Conservation (phyloP, 2,113 vertebrate species). For the Apaloderma vittatum region DNA sequence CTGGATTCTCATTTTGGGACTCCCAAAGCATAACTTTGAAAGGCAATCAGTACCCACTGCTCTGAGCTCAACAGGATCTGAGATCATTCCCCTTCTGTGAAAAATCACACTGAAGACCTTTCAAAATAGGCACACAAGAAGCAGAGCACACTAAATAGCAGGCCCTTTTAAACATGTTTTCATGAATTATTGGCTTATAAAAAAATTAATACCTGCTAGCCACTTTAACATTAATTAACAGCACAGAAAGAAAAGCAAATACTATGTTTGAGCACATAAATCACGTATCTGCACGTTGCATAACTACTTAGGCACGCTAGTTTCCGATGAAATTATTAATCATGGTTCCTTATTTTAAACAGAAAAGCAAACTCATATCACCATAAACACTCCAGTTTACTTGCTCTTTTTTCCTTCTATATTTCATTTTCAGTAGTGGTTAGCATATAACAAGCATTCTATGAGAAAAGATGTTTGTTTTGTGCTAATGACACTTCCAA, state of each 20-base stretch:
- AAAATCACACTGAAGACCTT: conserved; percentile 6
- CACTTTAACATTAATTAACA: neutral
- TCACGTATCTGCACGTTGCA: neutral
- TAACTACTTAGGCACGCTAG: neutral
- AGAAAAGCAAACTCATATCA: neutral
- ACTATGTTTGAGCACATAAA: neutral
- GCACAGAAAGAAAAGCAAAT: neutral
- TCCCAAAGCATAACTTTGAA: conserved; percentile 57
- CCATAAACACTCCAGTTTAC: neutral
- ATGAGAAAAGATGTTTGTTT: neutral
- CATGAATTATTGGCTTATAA: neutral
- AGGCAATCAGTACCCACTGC: conserved; percentile 35
- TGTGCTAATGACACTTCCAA: neutral
- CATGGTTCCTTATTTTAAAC: neutral
- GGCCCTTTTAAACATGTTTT: neutral
- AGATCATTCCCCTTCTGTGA: neutral
- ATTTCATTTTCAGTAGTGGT: neutral
- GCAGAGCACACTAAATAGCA: neutral
- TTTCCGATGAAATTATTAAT: neutral
- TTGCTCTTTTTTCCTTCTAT: neutral
- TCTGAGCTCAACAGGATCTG: conserved; percentile 23
- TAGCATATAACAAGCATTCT: neutral
- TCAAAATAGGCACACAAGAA: neutral
- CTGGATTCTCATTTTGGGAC: conserved; percentile 57
- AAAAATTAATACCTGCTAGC: neutral